A percentile compares a stretch with the other conserved stretches of the same genome.
These are phyloP conservation scores for Caprella mutica DNA, from an alignment of 2,888 invertebrate genomes.

Conservation along the genomic window DNA sequence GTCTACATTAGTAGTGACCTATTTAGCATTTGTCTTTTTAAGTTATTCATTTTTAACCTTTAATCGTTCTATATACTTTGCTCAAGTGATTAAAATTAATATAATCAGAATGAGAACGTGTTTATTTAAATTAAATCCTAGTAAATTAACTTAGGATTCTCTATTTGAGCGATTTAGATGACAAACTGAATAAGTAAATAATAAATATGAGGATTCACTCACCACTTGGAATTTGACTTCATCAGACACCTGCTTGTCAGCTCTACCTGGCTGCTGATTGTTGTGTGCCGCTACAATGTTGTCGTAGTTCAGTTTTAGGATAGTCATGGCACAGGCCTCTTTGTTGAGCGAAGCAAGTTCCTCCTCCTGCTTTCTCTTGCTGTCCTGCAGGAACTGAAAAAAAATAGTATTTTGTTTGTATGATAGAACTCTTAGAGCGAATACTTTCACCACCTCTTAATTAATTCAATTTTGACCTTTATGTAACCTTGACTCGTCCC, in stretches of 20 bases:
- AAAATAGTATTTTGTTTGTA: background rate
- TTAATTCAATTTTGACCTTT: too few species aligned
- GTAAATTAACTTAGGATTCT: background rate
- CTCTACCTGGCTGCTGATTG: slow-evolving; percentile 60
- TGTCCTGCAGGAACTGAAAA: slow-evolving; percentile 71
- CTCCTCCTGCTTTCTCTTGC: slow-evolving; percentile 89
- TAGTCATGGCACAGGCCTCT: slow-evolving; percentile 83
- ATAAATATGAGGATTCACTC: slow-evolving; percentile 34
- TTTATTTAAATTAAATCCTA: background rate
- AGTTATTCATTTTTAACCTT: too few species aligned
- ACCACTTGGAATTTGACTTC: slow-evolving; percentile 86
- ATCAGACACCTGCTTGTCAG: slow-evolving; percentile 79
- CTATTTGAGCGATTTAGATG: background rate
- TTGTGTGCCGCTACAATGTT: slow-evolving; percentile 94
- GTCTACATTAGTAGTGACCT: too few species aligned
- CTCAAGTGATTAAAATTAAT: too few species aligned
- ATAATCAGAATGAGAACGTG: too few species aligned
- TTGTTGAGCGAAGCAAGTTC: slow-evolving; percentile 77
- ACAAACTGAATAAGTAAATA: slow-evolving; percentile 5
- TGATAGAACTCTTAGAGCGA: too few species aligned
- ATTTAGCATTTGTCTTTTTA: too few species aligned
- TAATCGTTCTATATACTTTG: too few species aligned
- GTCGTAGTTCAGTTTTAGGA: slow-evolving; percentile 90
- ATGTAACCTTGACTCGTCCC: too few species aligned
- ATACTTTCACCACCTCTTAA: too few species aligned